phyloP scores from a whole-genome alignment of 2,113 vertebrate genomes.

The Paramormyrops kingsleyae region DNA sequence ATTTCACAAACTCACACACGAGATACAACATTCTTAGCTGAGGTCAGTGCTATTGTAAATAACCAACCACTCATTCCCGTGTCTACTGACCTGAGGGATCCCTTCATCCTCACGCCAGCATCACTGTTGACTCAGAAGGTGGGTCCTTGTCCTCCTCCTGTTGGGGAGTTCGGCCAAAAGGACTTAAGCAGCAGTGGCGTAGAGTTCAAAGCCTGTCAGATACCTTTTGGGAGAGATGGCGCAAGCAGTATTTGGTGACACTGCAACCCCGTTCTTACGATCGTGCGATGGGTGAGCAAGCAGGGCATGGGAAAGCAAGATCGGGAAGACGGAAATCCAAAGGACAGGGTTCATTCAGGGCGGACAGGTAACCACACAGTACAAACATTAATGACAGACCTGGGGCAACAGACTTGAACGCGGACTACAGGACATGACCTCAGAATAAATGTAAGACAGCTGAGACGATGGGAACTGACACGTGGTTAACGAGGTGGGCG shows the following conservation, averaged over 20 bases:
- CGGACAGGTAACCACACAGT: too few species aligned
- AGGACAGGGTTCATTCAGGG: too few species aligned
- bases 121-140: constrained; percentile 13
- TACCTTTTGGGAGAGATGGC: neutral
- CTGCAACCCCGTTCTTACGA: neutral
- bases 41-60: neutral
- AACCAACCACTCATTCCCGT: neutral
- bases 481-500: too few species aligned
- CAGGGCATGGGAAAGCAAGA: too few species aligned
- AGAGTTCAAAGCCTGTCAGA: neutral
- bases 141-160: neutral
- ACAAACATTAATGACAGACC: too few species aligned
- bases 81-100: too few species aligned
- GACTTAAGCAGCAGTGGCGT: constrained; percentile 4
- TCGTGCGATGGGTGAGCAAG: too few species aligned
- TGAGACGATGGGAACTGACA: too few species aligned
- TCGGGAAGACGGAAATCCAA: neutral
- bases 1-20: neutral
- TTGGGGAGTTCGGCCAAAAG: neutral
- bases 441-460: too few species aligned
- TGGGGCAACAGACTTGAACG: too few species aligned
- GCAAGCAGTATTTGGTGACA: neutral
- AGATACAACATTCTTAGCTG: neutral
- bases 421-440: too few species aligned
- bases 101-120: neutral